Conservation (phyloP, 2,888 invertebrate genomes). For the Caenorhabditis sulstoni region DNA sequence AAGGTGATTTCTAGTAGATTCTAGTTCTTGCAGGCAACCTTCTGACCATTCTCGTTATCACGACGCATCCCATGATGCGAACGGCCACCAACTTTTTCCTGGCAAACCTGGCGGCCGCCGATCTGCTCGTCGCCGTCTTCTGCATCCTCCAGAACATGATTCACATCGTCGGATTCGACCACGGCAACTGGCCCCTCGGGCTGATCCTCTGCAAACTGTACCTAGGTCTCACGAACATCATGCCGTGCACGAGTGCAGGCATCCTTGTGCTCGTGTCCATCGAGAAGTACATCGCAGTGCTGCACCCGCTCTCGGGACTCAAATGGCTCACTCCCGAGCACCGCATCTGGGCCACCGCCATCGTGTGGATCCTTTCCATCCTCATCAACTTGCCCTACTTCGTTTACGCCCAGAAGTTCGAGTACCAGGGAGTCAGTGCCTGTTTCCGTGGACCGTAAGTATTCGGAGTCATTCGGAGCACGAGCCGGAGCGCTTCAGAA, state of each 20-base stretch:
- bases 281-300: slow-evolving; percentile 86
- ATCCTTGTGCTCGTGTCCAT: slow-evolving; percentile 90
- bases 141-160: slow-evolving; percentile 92
- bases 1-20: slow-evolving; percentile 17
- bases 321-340: slow-evolving; percentile 73
- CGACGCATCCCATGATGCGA: slow-evolving; percentile 88
- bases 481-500: slow-evolving; percentile 52
- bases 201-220: slow-evolving; percentile 92
- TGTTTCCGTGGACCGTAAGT: slow-evolving; percentile 56
- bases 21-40: slow-evolving; percentile 87
- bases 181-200: slow-evolving; percentile 83
- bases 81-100: slow-evolving; percentile 94
- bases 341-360: slow-evolving; percentile 65
- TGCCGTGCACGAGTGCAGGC: slow-evolving; percentile 90
- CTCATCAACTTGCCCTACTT: slow-evolving; percentile 69
- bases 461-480: background rate
- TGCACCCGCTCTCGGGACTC: slow-evolving; percentile 67
- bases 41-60: slow-evolving; percentile 90
- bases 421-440: slow-evolving; percentile 45
- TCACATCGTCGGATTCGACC: slow-evolving; percentile 85
- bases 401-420: slow-evolving; percentile 61
- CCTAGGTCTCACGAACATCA: slow-evolving; percentile 90
- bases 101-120: slow-evolving; percentile 92
- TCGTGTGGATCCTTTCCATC: slow-evolving; percentile 70
- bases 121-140: slow-evolving; percentile 93